Evolutionary conservation across 2,113 vertebrate species (phyloP).

Genomic region (Phyllopteryx taeniolatus): DNA sequence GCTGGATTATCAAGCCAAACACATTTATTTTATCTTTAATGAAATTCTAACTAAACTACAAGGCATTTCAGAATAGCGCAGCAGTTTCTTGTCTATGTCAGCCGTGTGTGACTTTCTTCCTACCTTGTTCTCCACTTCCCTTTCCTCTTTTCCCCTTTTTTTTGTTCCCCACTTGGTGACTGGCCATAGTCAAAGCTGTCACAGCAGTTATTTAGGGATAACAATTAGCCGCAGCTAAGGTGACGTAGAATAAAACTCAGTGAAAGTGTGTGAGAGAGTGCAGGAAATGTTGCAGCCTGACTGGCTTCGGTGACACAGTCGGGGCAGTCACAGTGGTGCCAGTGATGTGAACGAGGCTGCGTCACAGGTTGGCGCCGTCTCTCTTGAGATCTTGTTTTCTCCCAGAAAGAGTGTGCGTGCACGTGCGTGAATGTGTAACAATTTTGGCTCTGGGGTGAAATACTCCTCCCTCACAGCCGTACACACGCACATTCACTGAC

Average conservation of each 20-base stretch:
- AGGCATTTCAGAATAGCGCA: no score
- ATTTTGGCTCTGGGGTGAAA: not conserved
- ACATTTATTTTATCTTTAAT: no score
- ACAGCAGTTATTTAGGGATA: slow-evolving; percentile 58
- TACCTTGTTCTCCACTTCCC: slow-evolving; percentile 49
- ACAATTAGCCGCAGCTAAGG: slow-evolving; percentile 65
- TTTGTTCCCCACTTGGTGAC: slow-evolving; percentile 46
- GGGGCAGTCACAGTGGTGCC: slow-evolving; percentile 71
- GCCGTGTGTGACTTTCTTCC: slow-evolving; percentile 45
- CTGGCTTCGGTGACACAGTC: slow-evolving; percentile 57
- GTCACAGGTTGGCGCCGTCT: slow-evolving; percentile 54
- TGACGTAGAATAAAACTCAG: slow-evolving; percentile 49
- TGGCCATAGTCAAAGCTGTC: slow-evolving; percentile 50
- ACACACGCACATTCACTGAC: not conserved
- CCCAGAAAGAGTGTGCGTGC: not conserved
- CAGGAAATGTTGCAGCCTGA: slow-evolving; percentile 64
- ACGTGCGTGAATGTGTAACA: not conserved
- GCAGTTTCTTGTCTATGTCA: slow-evolving; percentile 9
- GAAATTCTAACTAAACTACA: no score
- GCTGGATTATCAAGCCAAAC: no score
- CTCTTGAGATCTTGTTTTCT: slow-evolving; percentile 32
- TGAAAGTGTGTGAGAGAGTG: slow-evolving; percentile 29
- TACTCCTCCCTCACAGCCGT: slow-evolving; percentile 11
- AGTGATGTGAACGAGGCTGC: slow-evolving; percentile 63
- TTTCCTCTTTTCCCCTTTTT: slow-evolving; percentile 51